Conservation (phyloP, 1,140 invertebrate species). For the Leptinotarsa lineolata region DNA sequence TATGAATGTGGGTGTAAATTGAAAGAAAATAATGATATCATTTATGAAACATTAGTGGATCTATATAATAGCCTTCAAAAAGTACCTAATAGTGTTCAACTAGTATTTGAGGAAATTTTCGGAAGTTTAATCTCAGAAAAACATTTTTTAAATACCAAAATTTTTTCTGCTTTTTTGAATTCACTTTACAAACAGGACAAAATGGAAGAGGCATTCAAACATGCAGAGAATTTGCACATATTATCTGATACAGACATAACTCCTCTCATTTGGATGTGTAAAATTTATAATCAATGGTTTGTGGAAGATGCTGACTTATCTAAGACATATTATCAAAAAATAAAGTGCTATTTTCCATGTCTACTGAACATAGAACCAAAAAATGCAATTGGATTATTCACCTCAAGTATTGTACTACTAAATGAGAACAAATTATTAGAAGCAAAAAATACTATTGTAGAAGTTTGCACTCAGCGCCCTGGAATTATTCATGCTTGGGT, state of each 20-base stretch:
- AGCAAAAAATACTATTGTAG: slow-evolving; percentile 60
- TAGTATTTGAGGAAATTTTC: slow-evolving; percentile 27
- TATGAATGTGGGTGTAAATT: slow-evolving; percentile 4
- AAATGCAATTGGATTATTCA: slow-evolving; percentile 64
- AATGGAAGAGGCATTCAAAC: slow-evolving; percentile 55
- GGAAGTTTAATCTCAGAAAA: background rate
- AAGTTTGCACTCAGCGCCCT: slow-evolving; percentile 43
- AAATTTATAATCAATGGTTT: slow-evolving; percentile 60
- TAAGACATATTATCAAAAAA: slow-evolving; percentile 54
- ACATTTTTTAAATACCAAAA: slow-evolving; percentile 41
- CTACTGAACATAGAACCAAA: slow-evolving; percentile 60
- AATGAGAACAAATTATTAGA: slow-evolving; percentile 59
- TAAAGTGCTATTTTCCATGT: slow-evolving; percentile 58
- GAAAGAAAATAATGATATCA: background rate
- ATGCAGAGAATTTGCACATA: slow-evolving; percentile 59
- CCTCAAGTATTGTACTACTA: slow-evolving; percentile 64
- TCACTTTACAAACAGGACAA: slow-evolving; percentile 60
- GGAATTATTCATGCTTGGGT: slow-evolving; percentile 57
- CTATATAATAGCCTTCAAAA: background rate
- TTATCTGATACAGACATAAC: slow-evolving; percentile 59
- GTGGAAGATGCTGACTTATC: slow-evolving; percentile 54
- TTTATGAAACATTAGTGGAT: slow-evolving; percentile 24
- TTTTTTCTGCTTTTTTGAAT: slow-evolving; percentile 63
- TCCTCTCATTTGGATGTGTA: slow-evolving; percentile 67
- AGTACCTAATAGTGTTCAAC: background rate